Base-by-base conservation (phyloP, 2,113 vertebrate species). In the Calidris pugnax region DNA sequence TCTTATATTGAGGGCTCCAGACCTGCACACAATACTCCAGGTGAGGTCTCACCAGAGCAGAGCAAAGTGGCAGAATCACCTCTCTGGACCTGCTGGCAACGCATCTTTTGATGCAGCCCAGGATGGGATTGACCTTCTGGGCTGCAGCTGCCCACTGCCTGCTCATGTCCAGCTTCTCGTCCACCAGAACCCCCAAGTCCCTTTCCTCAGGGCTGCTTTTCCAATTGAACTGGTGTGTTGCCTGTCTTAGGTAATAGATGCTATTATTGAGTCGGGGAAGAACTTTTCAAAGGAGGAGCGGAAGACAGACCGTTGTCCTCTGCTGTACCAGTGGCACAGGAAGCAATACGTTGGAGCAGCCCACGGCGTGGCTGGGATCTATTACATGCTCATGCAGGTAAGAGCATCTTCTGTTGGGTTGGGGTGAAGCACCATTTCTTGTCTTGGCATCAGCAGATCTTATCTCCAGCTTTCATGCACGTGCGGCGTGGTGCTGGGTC, bases 311-410 rank as follows among this genome's bases (percentile, higher is more conserved):
- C 99, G 99, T 60, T 99, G 99, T 43, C 99, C 99, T 5, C 98
- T 99, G 50, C 79, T 99, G 20, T 99, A 99, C 39, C 99, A 99
- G 88, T 99, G 99, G 99, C 99, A 99, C 93, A 98, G 98, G 96
- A 99, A 99, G 96, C 99, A 99, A 59, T 99, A 99, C 4, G 97
- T 99, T 2, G 99, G 99, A 7, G 99, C 99, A 0, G 99, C 99
- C 14, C 99, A 99, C 3, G 99, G 99, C 28, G 92, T 99, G 97
- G 98, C 99, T 7, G 99, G 99, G 8, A 99, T 99, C 95, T 99
- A 99, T 87, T 99, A 97, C 97, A 98, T 98, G 98, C 97, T 99
- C 47, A 98, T 99, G 99, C 99, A 99, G 99, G 99, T 86, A 67
- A 75, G 57, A 50, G 7, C 6, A 2, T 45, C 45, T 87, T 71